Base-by-base conservation (phyloP, 2,888 invertebrate species). In the Trissolcus japonicus region DNA sequence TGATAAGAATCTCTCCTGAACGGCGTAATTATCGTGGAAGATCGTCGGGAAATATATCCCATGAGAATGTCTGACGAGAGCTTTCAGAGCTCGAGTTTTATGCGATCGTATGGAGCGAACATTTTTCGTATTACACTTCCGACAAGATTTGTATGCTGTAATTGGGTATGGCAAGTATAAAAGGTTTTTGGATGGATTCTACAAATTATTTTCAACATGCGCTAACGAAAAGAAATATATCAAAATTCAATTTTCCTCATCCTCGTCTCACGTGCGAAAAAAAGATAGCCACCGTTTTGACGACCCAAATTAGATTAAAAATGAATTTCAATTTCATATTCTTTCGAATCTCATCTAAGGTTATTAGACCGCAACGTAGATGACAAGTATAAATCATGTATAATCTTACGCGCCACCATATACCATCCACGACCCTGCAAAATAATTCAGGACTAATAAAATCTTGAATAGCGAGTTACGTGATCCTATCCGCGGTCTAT, bases 11-110 rank as follows among this genome's bases (percentile, higher is more conserved):
- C 68, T 75, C 54, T 62, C 17, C 59, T 40, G 59, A 68, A 75
- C 63, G 68, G 63, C 54, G 68, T 68, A 75, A 74, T 74, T 74
- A 73, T 56, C 56, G 73, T 74, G 61, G 55, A 48, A 59, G 57
- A 63, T 72, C 72, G 63, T 54, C 35, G 53, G 43, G 16, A 66
- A 61, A 62, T 67, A 59, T 62, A 74, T 63, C 74, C 62, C 67
- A 74, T 46, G 67, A 59, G 67, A 54, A 68, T 43, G 51, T 62
- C 67, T 53, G 61, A 67, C 56, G 62, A 74, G 50, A 41, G 54
- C 61, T 67, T 61, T 40, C 54, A 40, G 54, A 61, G 61, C 61
- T 51, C 43, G 51, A 50, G 57, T 73, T 61, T 65, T 60, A 72
- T 60, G 59, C 48, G 41, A 57, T 57, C 61, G 29, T 67, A 54